Conservation (phyloP, 2,888 invertebrate species). For the Tinea semifulvella region DNA sequence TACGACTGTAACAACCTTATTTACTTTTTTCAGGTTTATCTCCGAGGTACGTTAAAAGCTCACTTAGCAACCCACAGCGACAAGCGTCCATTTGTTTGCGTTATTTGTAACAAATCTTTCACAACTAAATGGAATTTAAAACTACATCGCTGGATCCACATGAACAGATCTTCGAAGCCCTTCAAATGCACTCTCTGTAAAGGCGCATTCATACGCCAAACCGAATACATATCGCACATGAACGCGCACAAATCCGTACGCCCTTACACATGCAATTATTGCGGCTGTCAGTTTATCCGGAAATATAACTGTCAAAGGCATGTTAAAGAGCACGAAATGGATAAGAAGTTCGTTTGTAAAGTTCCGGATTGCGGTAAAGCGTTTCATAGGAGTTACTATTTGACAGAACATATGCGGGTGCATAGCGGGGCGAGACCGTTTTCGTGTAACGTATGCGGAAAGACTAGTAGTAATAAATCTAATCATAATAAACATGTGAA, state of each 20-base stretch:
- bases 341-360: conserved; percentile 79
- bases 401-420: conserved; percentile 87
- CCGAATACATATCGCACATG: conserved; percentile 85
- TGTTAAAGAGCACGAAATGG: conserved; percentile 81
- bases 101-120: conserved; percentile 85
- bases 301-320: conserved; percentile 90
- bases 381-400: conserved; percentile 87
- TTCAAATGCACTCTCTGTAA: conserved; percentile 86
- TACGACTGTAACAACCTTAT: not conserved
- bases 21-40: conserved; percentile 69
- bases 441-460: conserved; percentile 88
- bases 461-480: conserved; percentile 88
- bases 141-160: conserved; percentile 90
- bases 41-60: conserved; percentile 77
- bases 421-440: conserved; percentile 85
- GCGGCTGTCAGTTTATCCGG: conserved; percentile 87
- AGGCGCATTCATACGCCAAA: conserved; percentile 83
- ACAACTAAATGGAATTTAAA: conserved; percentile 92
- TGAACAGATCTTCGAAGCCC: conserved; percentile 82
- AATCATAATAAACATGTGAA: conserved; percentile 91
- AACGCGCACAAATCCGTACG: conserved; percentile 85
- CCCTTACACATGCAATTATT: conserved; percentile 89
- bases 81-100: conserved; percentile 79
- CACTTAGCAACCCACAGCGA: conserved; percentile 84
- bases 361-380: conserved; percentile 80